phyloP scores from a whole-genome alignment of 1,140 invertebrate genomes.

The Zelostemma sp. region DNA sequence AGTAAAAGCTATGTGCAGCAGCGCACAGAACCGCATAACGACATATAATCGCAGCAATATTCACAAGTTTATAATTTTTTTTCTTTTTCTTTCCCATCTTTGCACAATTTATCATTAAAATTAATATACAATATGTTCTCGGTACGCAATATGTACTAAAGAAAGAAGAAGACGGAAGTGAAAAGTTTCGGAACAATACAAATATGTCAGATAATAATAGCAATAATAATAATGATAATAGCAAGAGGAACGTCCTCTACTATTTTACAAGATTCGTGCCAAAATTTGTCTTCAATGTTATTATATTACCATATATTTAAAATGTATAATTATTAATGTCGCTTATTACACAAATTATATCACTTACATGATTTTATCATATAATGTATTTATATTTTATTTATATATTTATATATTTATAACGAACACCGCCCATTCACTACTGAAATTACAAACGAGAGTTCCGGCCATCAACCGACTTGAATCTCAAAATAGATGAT shows the following conservation, averaged over 20 bases:
- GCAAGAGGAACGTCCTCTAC: conserved; percentile 67
- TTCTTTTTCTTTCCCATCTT: conserved; percentile 47
- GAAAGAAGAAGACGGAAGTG: conserved; percentile 52
- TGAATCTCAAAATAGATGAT: conserved; percentile 63
- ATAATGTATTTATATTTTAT: conserved; percentile 61
- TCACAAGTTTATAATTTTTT: conserved; percentile 60
- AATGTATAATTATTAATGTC: conserved; percentile 54
- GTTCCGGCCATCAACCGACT: conserved; percentile 42
- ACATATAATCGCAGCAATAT: conserved; percentile 50
- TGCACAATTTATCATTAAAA: conserved; percentile 65
- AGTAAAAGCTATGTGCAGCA: conserved; percentile 47
- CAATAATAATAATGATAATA: conserved; percentile 56
- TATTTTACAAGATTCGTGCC: conserved; percentile 70
- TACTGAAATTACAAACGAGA: conserved; percentile 70
- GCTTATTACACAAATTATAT: conserved; percentile 68
- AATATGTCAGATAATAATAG: conserved; percentile 17
- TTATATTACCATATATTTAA: conserved; percentile 52
- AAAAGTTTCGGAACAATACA: conserved; percentile 28
- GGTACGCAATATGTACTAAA: conserved; percentile 63
- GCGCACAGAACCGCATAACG: conserved; percentile 30
- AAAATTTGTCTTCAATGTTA: conserved; percentile 58
- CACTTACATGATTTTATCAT: conserved; percentile 60
- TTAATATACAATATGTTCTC: conserved; percentile 67
- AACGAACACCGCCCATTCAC: conserved; percentile 69
- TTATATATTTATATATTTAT: conserved; percentile 68